phyloP scores from a whole-genome alignment of 2,113 vertebrate genomes.

The Copsychus sechellarum region DNA sequence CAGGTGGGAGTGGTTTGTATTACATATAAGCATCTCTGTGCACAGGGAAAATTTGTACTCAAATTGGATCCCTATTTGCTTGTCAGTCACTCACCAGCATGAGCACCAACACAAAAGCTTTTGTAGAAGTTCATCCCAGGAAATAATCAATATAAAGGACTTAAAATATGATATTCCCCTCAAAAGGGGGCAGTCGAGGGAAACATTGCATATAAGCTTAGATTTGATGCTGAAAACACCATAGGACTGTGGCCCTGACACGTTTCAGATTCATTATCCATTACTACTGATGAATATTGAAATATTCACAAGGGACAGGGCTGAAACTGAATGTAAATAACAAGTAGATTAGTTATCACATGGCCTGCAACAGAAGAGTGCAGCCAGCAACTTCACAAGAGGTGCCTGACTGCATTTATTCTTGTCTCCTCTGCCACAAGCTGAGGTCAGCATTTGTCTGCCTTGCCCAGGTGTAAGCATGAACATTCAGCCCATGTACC shows the following conservation, averaged over 20 bases:
- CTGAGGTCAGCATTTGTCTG: background rate
- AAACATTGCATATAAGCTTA: background rate
- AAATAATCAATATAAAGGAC: background rate
- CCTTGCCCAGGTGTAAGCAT: slow-evolving; percentile 84
- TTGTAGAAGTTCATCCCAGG: background rate
- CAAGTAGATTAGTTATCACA: background rate
- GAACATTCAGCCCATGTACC: slow-evolving; percentile 93
- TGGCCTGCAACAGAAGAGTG: background rate
- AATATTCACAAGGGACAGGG: background rate
- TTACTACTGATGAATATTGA: background rate
- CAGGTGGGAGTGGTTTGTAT: background rate
- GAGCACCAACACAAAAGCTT: background rate
- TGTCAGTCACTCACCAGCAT: background rate
- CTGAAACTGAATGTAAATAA: background rate
- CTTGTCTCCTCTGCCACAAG: background rate
- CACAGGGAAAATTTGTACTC: background rate
- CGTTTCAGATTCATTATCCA: background rate
- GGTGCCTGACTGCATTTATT: background rate
- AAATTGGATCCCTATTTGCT: background rate
- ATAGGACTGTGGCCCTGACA: background rate
- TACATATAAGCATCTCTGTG: background rate
- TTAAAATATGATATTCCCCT: background rate
- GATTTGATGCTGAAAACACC: background rate
- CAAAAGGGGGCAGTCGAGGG: background rate
- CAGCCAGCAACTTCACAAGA: rapidly evolving